Percentiles rank a stretch among this genome's conserved stretches.
Conservation (phyloP, 2,113 vertebrate species). For the Hyla sarda region DNA sequence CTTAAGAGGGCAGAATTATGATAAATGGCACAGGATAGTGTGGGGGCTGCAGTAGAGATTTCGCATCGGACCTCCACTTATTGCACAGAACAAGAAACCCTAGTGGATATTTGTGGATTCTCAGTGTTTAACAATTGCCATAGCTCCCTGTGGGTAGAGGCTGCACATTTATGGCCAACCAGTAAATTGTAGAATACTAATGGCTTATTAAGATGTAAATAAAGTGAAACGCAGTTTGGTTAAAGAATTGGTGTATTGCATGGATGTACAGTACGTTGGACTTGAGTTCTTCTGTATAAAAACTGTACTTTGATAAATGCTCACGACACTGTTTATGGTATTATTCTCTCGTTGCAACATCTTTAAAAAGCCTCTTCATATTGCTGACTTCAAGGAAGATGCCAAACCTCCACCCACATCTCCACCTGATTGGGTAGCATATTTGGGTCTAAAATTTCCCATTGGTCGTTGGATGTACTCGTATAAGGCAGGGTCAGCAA, state of each 20-base stretch:
- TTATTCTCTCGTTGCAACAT: background rate
- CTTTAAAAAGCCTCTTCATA: background rate
- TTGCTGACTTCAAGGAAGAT: slow-evolving; percentile 14
- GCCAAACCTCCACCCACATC: background rate
- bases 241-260: background rate
- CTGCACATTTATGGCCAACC: background rate
- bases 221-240: background rate
- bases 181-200: background rate
- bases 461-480: slow-evolving; percentile 59
- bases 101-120: background rate
- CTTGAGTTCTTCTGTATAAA: background rate
- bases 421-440: background rate
- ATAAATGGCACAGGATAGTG: too few relatives aligned
- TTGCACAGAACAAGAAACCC: background rate
- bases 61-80: background rate
- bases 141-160: background rate
- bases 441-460: background rate
- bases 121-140: background rate
- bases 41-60: too few relatives aligned
- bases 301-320: background rate
- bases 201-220: background rate
- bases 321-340: background rate
- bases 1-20: too few relatives aligned
- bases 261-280: background rate
- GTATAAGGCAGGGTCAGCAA: slow-evolving; percentile 60